These are phyloP conservation scores for Sebastiscus albofasciatus DNA, from an alignment of 2,797 vertebrate genomes.

Conservation along the genomic window DNA sequence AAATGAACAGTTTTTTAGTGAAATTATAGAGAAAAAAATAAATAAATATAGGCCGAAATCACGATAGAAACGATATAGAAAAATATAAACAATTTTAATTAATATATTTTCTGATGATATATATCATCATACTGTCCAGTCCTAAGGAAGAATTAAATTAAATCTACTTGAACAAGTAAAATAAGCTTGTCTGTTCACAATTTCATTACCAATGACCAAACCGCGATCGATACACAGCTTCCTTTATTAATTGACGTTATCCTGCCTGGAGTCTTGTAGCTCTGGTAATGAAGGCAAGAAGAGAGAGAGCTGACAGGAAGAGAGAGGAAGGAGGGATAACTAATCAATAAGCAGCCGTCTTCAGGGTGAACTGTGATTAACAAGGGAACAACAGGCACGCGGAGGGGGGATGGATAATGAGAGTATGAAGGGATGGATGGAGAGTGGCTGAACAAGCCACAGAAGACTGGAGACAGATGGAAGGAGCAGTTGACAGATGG, in stretches of 20 bases:
- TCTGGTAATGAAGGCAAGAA: background rate
- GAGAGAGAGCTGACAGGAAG: background rate
- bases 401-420: background rate
- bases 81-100: too few relatives aligned
- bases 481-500: constrained; percentile 54
- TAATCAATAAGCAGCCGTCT: constrained; percentile 19
- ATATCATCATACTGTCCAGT: too few relatives aligned
- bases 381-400: background rate
- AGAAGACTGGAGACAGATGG: constrained; percentile 47
- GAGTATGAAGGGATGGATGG: background rate
- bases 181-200: background rate
- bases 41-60: too few relatives aligned
- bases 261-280: background rate
- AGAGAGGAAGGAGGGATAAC: background rate
- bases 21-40: too few relatives aligned
- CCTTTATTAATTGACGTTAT: constrained; percentile 26
- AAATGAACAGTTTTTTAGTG: too few relatives aligned
- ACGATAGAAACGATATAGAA: too few relatives aligned
- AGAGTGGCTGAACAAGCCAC: constrained; percentile 14
- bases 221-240: background rate
- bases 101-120: too few relatives aligned
- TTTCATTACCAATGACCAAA: background rate
- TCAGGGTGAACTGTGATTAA: constrained; percentile 27
- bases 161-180: background rate
- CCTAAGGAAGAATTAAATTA: background rate